phyloP scores from a whole-genome alignment of 2,113 vertebrate species.

The Coturnix japonica region DNA sequence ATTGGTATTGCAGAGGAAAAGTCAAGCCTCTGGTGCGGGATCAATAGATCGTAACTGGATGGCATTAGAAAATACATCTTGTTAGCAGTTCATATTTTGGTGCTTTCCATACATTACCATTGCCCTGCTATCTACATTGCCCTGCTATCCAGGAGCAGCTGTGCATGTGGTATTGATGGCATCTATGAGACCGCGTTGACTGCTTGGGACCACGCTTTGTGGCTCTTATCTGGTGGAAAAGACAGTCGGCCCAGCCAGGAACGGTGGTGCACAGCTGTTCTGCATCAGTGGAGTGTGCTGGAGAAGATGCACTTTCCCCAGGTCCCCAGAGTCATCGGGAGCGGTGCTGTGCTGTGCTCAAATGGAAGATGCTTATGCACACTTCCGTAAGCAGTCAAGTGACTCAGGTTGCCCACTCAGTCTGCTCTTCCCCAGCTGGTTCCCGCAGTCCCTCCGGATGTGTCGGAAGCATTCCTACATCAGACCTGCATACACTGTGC shows the following conservation, averaged over 20 bases:
- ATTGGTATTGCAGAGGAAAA: conserved; percentile 36
- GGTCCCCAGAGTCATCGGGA: not conserved
- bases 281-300: not conserved
- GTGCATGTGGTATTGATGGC: not conserved
- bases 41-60: conserved; percentile 44
- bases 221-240: not conserved
- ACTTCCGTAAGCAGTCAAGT: conserved; percentile 60
- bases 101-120: not conserved
- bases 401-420: conserved; percentile 68
- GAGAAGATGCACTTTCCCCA: conserved; percentile 8
- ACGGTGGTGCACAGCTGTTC: not conserved
- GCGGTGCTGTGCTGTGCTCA: conserved; percentile 7
- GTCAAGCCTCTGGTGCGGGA: conserved; percentile 1
- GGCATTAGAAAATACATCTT: conserved; percentile 55
- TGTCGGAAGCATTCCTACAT: conserved; percentile 61
- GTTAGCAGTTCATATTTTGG: conserved; percentile 64
- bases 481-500: not conserved
- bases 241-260: not conserved
- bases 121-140: too few species aligned
- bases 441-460: conserved; percentile 44
- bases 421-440: conserved; percentile 51
- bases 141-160: not conserved
- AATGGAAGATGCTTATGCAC: conserved; percentile 48
- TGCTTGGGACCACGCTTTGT: not conserved
- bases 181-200: not conserved